Base-by-base conservation (phyloP, 2,113 vertebrate species). In the Sardina pilchardus region DNA sequence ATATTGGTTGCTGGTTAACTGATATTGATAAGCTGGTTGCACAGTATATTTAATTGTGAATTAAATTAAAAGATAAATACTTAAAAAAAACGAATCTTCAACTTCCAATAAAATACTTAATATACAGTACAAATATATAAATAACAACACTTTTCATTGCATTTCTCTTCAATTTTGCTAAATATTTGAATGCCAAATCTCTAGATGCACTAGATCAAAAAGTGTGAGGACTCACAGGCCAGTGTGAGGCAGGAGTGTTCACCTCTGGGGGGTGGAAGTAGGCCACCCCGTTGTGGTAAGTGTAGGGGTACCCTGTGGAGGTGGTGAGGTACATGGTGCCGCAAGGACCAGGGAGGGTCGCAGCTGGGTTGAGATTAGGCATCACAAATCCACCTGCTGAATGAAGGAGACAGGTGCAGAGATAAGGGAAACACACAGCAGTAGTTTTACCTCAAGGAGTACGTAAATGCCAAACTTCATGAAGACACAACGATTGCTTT, bases 271-370 rank as follows among this genome's bases (percentile, higher is more conserved):
- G 92, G 88, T 95, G 94, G 93, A 97, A 97, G 90, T 97, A 98
- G 88, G 96, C 96, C 90, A 97, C 93, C 75, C 96, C 97, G 48
- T 97, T 97, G 90, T 96, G 95, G 86, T 95, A 98, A 88, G 95
- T 93, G 53, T 97, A 97, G 7, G 97, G 96, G 88, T 93, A 95
- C 4, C 96, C 96, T 80, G 95, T 96, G 9, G 96, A 94, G 81
- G 96, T 97, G 30, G 96, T 97, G 42, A 97, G 88, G 90, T 95
- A 95, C 93, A 94, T 92, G 42, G 96, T 91, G 88, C 94, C 93
- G 71, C 67, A 84, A 3, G 89, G 43, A 19, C 82, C 53, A 0
- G 90, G 85, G 34, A 87, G 7, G 82, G 82, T 48, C 39, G 83
- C 2, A 36, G 82, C 42, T 4, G 67, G 84, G 53, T 93, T 86